Conservation (phyloP, 2,888 invertebrate species). For the Euplexia lucipara region DNA sequence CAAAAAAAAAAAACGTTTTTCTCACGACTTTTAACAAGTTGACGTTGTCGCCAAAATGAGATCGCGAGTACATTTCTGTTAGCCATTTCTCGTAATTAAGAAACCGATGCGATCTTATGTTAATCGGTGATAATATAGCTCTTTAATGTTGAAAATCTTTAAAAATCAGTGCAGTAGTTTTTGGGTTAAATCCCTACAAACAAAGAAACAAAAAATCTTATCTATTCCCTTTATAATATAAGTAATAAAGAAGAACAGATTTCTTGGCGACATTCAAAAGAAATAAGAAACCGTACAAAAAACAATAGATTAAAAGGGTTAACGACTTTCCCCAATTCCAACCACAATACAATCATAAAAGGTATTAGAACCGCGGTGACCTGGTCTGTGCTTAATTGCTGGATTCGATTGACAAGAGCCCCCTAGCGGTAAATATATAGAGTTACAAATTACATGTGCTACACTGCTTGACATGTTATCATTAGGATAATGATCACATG, state of each 20-base stretch:
- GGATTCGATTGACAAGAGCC: constrained; percentile 33
- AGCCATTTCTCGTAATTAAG: too few relatives aligned
- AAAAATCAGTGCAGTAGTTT: too few relatives aligned
- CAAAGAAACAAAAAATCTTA: too few relatives aligned
- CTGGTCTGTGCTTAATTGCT: constrained; percentile 49
- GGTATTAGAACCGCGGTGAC: constrained; percentile 40
- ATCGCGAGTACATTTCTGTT: too few relatives aligned
- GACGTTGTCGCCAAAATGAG: too few relatives aligned
- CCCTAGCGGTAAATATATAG: constrained; percentile 50
- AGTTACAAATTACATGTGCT: constrained; percentile 51
- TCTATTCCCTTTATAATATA: neutral
- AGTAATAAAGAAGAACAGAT: neutral
- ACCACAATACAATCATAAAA: constrained; percentile 36
- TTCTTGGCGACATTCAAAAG: constrained; percentile 14
- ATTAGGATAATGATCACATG: constrained; percentile 33
- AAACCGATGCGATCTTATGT: too few relatives aligned
- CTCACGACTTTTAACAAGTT: too few relatives aligned
- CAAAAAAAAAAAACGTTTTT: too few relatives aligned
- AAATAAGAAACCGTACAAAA: constrained; percentile 14
- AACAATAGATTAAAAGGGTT: constrained; percentile 14
- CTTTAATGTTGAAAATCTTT: too few relatives aligned
- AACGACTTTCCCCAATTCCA: constrained; percentile 15
- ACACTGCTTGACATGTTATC: constrained; percentile 39
- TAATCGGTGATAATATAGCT: too few relatives aligned
- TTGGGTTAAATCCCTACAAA: too few relatives aligned